Conservation (phyloP, 2,888 invertebrate genomes). For the Oasisia sp. region DNA sequence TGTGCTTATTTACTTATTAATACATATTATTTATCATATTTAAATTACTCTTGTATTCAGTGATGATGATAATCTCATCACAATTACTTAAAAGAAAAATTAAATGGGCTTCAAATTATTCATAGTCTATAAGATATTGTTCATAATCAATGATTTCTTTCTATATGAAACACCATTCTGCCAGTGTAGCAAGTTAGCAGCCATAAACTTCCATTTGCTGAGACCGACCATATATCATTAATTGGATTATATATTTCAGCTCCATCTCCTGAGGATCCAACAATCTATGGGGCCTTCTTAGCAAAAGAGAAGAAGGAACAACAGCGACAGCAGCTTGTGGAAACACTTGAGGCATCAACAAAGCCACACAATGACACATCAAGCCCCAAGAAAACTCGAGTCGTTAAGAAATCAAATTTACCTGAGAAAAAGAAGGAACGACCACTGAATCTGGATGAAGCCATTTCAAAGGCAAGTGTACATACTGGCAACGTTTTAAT, state of each 20-base stretch:
- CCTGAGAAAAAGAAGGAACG: background rate
- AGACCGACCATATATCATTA: background rate
- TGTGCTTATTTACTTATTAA: too few relatives aligned
- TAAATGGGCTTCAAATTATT: too few relatives aligned
- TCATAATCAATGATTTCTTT: too few relatives aligned
- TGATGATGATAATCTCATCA: too few relatives aligned
- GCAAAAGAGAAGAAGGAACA: conserved; percentile 41
- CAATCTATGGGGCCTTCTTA: conserved; percentile 61
- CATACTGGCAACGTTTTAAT: background rate
- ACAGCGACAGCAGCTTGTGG: background rate
- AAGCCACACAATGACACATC: background rate
- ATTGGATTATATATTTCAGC: conserved; percentile 44
- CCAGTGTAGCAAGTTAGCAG: too few relatives aligned
- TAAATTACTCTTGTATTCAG: too few relatives aligned
- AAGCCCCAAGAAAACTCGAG: background rate
- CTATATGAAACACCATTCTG: too few relatives aligned
- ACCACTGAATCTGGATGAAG: background rate
- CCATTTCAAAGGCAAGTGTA: background rate
- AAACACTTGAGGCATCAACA: background rate
- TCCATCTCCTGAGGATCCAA: conserved; percentile 58
- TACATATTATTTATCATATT: too few relatives aligned
- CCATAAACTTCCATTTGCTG: background rate
- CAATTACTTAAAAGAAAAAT: too few relatives aligned
- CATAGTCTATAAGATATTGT: too few relatives aligned
- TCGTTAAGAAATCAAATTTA: conserved; percentile 7